Evolutionary conservation across 2,113 vertebrate genomes (phyloP).

Genomic region (Otis tarda): DNA sequence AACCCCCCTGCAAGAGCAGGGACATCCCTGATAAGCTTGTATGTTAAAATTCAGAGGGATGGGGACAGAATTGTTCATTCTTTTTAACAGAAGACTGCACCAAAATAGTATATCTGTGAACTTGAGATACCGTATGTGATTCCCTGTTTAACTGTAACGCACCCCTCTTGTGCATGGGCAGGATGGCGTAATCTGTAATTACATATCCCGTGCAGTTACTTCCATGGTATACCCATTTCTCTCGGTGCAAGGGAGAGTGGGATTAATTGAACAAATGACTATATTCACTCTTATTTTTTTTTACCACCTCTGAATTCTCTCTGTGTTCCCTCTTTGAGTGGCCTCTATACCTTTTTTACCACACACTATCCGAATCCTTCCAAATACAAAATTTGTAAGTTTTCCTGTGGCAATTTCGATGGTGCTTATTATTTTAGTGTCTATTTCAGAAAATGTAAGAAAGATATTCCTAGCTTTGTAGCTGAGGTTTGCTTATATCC

Average conservation of each 20-base stretch:
- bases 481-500: background rate
- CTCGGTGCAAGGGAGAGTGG: background rate
- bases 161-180: background rate
- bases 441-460: background rate
- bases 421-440: background rate
- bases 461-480: background rate
- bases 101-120: background rate
- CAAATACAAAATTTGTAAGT: background rate
- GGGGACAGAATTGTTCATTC: fast-evolving
- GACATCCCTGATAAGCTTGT: background rate
- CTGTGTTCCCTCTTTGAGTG: background rate
- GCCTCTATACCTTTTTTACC: background rate
- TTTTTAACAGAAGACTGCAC: background rate
- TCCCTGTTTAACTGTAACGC: background rate
- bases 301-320: background rate
- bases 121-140: background rate
- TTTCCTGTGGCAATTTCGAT: background rate
- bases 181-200: background rate
- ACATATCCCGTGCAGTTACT: background rate
- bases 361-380: background rate
- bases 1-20: too few species aligned
- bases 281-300: background rate
- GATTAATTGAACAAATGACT: background rate
- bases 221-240: background rate
- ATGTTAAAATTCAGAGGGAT: background rate